A percentile compares a stretch with the other conserved stretches of the same genome.
phyloP scores from a whole-genome alignment of 2,113 vertebrate species.

The Trinectes maculatus region DNA sequence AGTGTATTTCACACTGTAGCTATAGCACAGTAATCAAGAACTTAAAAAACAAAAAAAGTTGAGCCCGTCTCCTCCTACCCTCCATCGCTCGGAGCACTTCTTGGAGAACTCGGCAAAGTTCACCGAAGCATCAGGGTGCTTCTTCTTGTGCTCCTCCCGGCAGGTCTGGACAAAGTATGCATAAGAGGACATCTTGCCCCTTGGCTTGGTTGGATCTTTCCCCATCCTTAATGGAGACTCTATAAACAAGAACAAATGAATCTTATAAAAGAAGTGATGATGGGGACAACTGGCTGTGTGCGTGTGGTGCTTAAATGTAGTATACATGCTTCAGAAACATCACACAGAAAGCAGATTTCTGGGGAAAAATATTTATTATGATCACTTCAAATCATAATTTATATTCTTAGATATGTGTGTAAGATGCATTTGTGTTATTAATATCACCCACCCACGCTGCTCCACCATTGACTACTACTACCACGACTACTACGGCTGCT shows the following conservation, averaged over 20 bases:
- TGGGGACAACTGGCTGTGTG: no score
- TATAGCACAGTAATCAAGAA: neutral
- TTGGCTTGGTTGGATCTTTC: constrained; percentile 93
- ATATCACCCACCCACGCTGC: neutral
- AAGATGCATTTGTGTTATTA: neutral
- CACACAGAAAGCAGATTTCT: neutral
- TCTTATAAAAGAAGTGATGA: no score
- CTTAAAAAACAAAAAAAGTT: no score
- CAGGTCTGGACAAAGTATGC: constrained; percentile 98
- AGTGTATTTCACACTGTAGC: neutral
- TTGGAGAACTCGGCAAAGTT: constrained; percentile 97
- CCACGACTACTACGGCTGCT: no score
- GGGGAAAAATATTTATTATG: no score
- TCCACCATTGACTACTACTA: neutral
- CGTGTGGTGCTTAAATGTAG: no score
- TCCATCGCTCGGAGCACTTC: constrained; percentile 97
- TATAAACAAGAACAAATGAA: constrained; percentile 32
- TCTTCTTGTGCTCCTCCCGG: constrained; percentile 98
- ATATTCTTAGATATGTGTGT: no score
- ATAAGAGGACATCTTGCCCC: constrained; percentile 98
- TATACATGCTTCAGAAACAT: neutral
- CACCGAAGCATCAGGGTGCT: constrained; percentile 94
- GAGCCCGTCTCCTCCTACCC: constrained; percentile 87
- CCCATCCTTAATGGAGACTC: constrained; percentile 87
- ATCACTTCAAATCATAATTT: no score